Base-by-base conservation (phyloP, 2,888 invertebrate genomes). In the Biston stratarius region DNA sequence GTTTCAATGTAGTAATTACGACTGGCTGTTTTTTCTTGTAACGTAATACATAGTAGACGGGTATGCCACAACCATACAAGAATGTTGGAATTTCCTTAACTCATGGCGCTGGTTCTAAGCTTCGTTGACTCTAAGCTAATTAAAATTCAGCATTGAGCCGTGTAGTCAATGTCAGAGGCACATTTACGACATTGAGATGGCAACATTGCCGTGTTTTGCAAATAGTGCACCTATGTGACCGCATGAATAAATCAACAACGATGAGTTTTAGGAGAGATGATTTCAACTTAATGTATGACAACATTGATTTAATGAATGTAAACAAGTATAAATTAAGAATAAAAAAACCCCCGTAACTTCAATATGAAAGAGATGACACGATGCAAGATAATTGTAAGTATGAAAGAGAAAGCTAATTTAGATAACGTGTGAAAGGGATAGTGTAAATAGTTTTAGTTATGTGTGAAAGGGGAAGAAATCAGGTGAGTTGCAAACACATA, bases 111-210 rank as follows among this genome's bases (percentile, higher is more conserved):
- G 51, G 44, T 53, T 14, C 14, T 34, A 38, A 36, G 55, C 65
- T 71, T 38, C 6, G 38, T 38, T 6, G 44, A n/a, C 45, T 14
- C 14, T 44, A 38, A 36, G 55, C 65, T 71, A 64, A 70, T 74
- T 74, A 67, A 64, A 66, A 74, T 74, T 70, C 74, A 73, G 63
- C 72, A 74, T 73, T 73, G 71, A 66, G 44, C 57, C 58, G 55
- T 65, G 67, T 60, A 61, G 62, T 55, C 74, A 74, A 73, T 74
- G 74, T 71, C 74, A 70, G 56, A 64, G 48, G 64, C 38, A 56
- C n/a, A 59, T 57, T 10, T n/a, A 45, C 44, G 48, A 48, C 36
- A 38, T 58, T 38, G 15, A 36, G 44, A 58, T 48, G 38, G 34
- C 24, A 57, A 38, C 45, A 48, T 24, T 15, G 12, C 38, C 48